Evolutionary conservation across 2,888 invertebrate genomes (phyloP), one percentile per base, ranked within the genome.

Genomic region (Petrolisthes cinctipes): DNA sequence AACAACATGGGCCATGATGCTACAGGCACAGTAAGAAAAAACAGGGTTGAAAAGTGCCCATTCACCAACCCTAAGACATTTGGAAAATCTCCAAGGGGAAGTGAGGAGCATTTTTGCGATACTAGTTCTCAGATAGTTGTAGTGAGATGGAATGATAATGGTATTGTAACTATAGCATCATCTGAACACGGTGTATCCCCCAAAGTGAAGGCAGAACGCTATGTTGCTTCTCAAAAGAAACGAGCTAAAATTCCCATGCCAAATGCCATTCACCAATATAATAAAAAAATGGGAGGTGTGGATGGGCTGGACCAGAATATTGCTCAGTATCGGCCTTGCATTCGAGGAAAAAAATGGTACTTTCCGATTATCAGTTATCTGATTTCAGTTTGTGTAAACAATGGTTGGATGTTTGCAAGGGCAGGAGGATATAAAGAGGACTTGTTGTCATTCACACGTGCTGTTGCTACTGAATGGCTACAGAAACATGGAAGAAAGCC

Each of bases 371-470:
- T 81, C 20, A 17, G 37, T 17, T 81, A 61, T 17, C n/a, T n/a
- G n/a, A n/a, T n/a, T n/a, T n/a, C n/a, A n/a, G n/a, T n/a, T n/a
- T n/a, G n/a, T n/a, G n/a, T n/a, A n/a, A n/a, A n/a, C n/a, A n/a
- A n/a, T n/a, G n/a, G n/a, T n/a, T n/a, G n/a, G n/a, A n/a, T n/a
- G n/a, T n/a, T n/a, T n/a, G n/a, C n/a, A n/a, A n/a, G n/a, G n/a
- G n/a, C n/a, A n/a, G n/a, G n/a, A n/a, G 71, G 66, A 53, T 82
- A 82, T 82, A 68, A 82, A 71, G 68, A 82, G 9, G 82, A 82
- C 57, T 14, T 68, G 5, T 71, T 82, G 53, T 17, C 82, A 20
- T 82, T 82, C 71, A 82, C 82, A 17, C 51, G 82, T n/a, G 5
- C 37, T 37, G 68, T 82, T 82, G 82, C 71, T n/a, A 68, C 68